Percentiles rank a stretch among this genome's conserved stretches.
phyloP scores from a whole-genome alignment of 2,797 vertebrate species.

The Melanotaenia boesemani region DNA sequence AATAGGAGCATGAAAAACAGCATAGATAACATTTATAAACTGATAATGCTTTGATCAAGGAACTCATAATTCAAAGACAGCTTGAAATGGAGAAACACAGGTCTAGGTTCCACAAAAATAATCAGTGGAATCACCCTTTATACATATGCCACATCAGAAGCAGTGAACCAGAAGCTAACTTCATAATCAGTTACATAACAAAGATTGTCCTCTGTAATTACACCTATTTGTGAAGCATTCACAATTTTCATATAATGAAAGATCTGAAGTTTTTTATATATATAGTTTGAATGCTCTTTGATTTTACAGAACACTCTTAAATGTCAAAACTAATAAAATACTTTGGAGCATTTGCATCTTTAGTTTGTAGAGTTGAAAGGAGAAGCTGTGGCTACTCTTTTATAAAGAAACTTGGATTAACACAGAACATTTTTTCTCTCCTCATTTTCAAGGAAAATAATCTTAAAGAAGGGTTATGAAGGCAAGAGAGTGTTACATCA shows the following conservation, averaged over 20 bases:
- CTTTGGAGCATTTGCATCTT: neutral
- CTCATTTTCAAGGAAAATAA: neutral
- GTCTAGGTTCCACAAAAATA: too few species aligned
- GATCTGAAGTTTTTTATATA: neutral
- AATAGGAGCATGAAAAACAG: too few species aligned
- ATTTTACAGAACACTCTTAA: conserved; percentile 5
- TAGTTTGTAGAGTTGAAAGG: neutral
- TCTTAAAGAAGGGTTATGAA: neutral
- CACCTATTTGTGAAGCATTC: neutral
- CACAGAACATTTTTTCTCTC: neutral
- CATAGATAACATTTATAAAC: too few species aligned
- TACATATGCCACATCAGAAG: too few species aligned
- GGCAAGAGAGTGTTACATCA: conserved; percentile 13
- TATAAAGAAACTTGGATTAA: neutral
- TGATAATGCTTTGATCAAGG: too few species aligned
- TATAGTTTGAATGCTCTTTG: conserved; percentile 6
- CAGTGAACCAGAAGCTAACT: too few species aligned
- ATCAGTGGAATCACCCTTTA: too few species aligned
- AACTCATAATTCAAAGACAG: too few species aligned
- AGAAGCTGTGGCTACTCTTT: neutral
- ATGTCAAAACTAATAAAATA: conserved; percentile 4
- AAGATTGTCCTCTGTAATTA: neutral
- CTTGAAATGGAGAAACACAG: too few species aligned
- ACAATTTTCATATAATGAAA: conserved; percentile 4
- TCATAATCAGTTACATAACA: conserved; percentile 1